These are phyloP conservation scores for Formica selysi DNA, from an alignment of 1,140 invertebrate genomes.

Conservation along the genomic window DNA sequence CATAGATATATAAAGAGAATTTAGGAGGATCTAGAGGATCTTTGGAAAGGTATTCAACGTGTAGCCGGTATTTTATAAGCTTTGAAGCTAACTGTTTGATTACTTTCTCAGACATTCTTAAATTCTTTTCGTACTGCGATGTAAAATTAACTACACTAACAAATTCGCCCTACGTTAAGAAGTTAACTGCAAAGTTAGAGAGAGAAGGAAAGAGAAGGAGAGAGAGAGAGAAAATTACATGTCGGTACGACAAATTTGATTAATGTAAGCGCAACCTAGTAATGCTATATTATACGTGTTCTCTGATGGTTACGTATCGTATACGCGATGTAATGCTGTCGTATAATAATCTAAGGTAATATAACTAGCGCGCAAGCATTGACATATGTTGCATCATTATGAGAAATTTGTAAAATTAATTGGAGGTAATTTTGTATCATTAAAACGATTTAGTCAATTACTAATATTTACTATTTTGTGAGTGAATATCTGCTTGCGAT, in stretches of 20 bases:
- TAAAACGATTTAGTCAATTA: neutral
- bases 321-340: neutral
- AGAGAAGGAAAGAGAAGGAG: no score
- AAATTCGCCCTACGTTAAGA: neutral
- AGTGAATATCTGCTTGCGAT: neutral
- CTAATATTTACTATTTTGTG: neutral
- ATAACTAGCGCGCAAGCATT: neutral
- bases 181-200: slow-evolving; percentile 19
- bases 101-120: slow-evolving; percentile 44
- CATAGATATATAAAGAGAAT: slow-evolving; percentile 12
- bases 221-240: no score
- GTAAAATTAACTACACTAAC: slow-evolving; percentile 16
- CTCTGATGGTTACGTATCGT: no score
- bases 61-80: neutral
- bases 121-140: neutral
- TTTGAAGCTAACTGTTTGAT: slow-evolving; percentile 24
- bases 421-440: neutral
- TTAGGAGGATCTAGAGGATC: neutral
- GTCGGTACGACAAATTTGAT: slow-evolving; percentile 17
- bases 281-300: neutral
- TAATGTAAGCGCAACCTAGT: neutral
- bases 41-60: slow-evolving; percentile 6
- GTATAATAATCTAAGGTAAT: slow-evolving; percentile 28
- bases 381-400: neutral
- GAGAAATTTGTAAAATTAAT: slow-evolving; percentile 28